These are phyloP conservation scores for Heliothis virescens DNA, from an alignment of 1,140 invertebrate genomes.

Conservation along the genomic window DNA sequence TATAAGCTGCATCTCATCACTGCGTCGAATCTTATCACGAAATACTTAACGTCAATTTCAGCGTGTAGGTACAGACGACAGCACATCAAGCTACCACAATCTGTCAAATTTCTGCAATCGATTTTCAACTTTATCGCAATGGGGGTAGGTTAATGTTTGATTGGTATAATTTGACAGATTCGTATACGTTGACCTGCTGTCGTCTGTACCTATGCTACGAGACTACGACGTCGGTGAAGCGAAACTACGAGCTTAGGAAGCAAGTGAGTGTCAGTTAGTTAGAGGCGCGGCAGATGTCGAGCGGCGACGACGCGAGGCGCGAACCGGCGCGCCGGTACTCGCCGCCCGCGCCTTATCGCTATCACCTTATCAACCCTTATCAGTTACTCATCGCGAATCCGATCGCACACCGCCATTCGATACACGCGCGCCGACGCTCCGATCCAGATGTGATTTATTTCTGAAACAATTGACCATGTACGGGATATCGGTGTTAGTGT, in stretches of 20 bases:
- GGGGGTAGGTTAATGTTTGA: too few species aligned
- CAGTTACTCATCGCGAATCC: conserved; percentile 81
- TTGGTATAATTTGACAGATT: too few species aligned
- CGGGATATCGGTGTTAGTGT: conserved; percentile 61
- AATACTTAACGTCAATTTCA: too few species aligned
- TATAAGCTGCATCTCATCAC: not conserved
- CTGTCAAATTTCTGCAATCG: too few species aligned
- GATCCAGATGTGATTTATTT: conserved; percentile 63
- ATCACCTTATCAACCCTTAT: conserved; percentile 83
- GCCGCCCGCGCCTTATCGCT: conserved; percentile 64
- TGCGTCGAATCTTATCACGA: conserved; percentile 16
- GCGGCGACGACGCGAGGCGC: conserved; percentile 68
- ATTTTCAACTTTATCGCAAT: too few species aligned
- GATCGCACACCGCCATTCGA: conserved; percentile 69
- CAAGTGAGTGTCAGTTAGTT: conserved; percentile 43
- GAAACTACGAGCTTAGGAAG: conserved; percentile 2
- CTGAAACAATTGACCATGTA: conserved; percentile 64
- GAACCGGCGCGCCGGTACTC: conserved; percentile 65
- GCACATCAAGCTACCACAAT: too few species aligned
- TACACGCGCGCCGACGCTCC: conserved; percentile 72
- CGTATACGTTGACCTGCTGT: too few species aligned
- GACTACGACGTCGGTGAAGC: conserved; percentile 4
- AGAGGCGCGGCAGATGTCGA: conserved; percentile 74
- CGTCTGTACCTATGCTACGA: too few species aligned
- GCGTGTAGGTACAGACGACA: too few species aligned